Evolutionary conservation across 2,113 vertebrate genomes (phyloP), one percentile per base, ranked within the genome.

Genomic region (Charina bottae): DNA sequence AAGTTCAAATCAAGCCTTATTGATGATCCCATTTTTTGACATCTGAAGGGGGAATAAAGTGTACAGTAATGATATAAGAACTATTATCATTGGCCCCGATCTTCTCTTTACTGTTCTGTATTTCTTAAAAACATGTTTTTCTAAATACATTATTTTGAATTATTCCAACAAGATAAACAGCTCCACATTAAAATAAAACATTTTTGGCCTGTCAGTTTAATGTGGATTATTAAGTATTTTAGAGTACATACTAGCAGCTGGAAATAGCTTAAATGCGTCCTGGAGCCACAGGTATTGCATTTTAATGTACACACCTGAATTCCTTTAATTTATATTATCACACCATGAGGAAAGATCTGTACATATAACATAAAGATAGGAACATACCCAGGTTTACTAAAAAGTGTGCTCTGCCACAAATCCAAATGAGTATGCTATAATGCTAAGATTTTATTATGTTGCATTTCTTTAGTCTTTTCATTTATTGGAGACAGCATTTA

Each of bases 251-350:
- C 90, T 94, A 92, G 94, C 94, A 93, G n/a, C 1, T 93, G 92
- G 91, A 94, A 96, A 94, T 94, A 96, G 94, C 95, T 96, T 96
- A 97, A 97, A 96, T 93, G 95, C 92, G 94, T 96, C 94, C 94
- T 93, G 89, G 92, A 96, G 94, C 93, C 93, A 90, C 90, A 95
- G 92, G 95, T 96, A 96, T 96, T 96, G 92, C 24, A 8, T 94
- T 93, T 94, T 92, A 92, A 96, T 91, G 88, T 94, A 95, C 95
- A 96, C 95, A 96, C 95, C 94, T 95, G 93, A 89, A 92, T 94
- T 96, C 94, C 93, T 92, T 92, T 94, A 96, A 96, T 95, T 93
- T 96, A 92, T 64, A 96, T 95, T 95, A 96, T 4, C 13, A 86
- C 92, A 93, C 94, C 94, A 95, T 86, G 92, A 87, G 28, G 92